Percentiles rank a stretch among this genome's conserved stretches.
These are phyloP conservation scores for Callorhinus ursinus DNA, from an alignment of 2,113 vertebrate species.

Conservation along the genomic window DNA sequence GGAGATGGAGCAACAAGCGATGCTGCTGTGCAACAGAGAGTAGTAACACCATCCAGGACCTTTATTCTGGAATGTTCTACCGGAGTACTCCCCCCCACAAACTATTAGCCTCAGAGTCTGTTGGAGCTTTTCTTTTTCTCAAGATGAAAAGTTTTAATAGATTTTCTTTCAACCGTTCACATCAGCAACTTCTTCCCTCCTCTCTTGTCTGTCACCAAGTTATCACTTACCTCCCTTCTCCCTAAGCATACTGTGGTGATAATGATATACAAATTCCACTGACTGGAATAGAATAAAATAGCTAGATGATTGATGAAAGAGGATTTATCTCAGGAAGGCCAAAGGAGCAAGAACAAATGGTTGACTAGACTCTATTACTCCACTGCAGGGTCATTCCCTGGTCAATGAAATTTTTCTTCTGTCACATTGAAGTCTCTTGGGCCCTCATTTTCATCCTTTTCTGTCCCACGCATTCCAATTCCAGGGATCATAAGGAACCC, in stretches of 20 bases:
- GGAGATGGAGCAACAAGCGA: not conserved
- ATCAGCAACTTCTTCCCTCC: not conserved
- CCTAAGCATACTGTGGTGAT: not conserved
- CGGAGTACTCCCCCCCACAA: not conserved
- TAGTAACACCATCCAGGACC: not conserved
- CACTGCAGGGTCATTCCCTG: not conserved
- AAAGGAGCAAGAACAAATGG: not conserved
- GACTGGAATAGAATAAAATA: not conserved
- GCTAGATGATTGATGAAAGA: not conserved
- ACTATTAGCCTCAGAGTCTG: not conserved
- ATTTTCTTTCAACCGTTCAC: not conserved
- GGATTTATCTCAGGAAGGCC: not conserved
- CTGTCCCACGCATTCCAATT: not conserved
- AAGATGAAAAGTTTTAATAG: not conserved
- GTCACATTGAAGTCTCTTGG: not conserved
- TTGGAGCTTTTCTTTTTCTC: not conserved
- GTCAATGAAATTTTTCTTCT: not conserved
- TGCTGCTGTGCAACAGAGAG: not conserved
- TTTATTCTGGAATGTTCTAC: not conserved
- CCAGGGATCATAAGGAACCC: not conserved
- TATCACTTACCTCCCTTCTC: not conserved
- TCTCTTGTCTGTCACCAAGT: not conserved
- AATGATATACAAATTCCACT: not conserved
- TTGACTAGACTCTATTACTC: not conserved
- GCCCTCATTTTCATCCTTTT: not conserved